Base-by-base conservation (phyloP, 2,113 vertebrate genomes). In the Ophiodon elongatus region DNA sequence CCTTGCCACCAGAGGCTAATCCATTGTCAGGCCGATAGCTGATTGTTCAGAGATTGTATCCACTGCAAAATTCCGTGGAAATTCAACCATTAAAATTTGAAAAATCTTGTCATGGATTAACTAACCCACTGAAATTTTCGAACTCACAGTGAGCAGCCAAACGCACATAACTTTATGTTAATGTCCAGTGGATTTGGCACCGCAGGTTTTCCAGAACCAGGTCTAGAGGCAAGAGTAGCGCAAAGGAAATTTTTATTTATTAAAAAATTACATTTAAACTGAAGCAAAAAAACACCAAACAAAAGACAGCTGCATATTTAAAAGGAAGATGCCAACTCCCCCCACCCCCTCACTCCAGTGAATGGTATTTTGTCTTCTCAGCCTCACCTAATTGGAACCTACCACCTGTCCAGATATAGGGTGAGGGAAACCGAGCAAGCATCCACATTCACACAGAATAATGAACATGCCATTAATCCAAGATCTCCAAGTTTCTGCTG, bases 391-490 rank as follows among this genome's bases (percentile, higher is more conserved):
- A 52, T 52, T 52, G 50, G 19, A 52, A 52, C 50, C 50, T 23
- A 52, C 2, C 50, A 52, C 50, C 50, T 52, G 21, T 21, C 19
- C 50, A 8, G 47, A 57, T 57, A 4, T 27, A 57, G 25, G 54
- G n/a, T 5, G 54, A 57, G 9, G 10, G 54, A 14, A 14, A 57
- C 21, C 11, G 4, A 57, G n/a, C 54, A 14, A 27, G 54, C n/a
- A 14, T 27, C 50, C 21, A 52, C 7, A 27, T 57, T 14, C 54
- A n/a, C 25, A 4, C 54, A 57, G n/a, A 57, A 27, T 52, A 57
- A 57, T 57, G 54, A 57, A 57, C 25, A 57, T 57, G 54, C 25
- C 54, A 57, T 57, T 57, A 56, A 56, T 56, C n/a, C 54, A 56
- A 25, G n/a, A 56, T 56, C 54, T 56, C 54, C n/a, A 56, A 56